Base-by-base conservation (phyloP, 2,113 vertebrate species). In the Acinonyx jubatus region DNA sequence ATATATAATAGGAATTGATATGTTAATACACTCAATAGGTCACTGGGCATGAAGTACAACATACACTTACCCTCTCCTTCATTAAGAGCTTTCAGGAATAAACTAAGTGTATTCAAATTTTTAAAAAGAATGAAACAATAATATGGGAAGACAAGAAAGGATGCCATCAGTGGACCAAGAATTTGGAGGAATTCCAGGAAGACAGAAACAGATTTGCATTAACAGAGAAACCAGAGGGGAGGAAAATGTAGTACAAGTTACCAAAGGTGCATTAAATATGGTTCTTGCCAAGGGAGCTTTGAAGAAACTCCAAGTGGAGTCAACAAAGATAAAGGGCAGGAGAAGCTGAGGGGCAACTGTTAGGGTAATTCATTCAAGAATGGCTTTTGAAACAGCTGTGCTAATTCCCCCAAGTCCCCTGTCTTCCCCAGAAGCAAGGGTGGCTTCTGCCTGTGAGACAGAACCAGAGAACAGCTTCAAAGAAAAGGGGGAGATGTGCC, bases 61-160 rank as follows among this genome's bases (percentile, higher is more conserved):
- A 95, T 16, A 61, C 1, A 73, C 41, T 80, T 57, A 85, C 33
- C 76, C 33, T 82, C 23, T 89, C 52, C 21, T 73, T 71, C 41
- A 69, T 52, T 52, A 92, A 80, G 61, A 84, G 14, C 71, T 94
- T 95, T 50, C 23, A 8, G 27, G 45, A 97, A 68, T 91, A 84
- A 88, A 85, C 38, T 65, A 27, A 18, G 8, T 33, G 7, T 18
- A 69, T 18, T 29, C 50, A 29, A 78, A 79, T 41, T 63, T 33
- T 80, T 41, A 27, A 38, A 29, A 87, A 81, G 68, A 31, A 66
- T 45, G 27, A 57, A 78, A 63, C 25, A 50, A 15, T 25, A 69
- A 23, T 16, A 66, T 5, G 31, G 50, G 55, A 80, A 89, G 79
- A 61, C 12, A 65, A 52, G 83, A 89, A 96, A 31, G n/a, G 18